phyloP scores from a whole-genome alignment of 2,888 invertebrate genomes.

The Ditylenchus weischeri region DNA sequence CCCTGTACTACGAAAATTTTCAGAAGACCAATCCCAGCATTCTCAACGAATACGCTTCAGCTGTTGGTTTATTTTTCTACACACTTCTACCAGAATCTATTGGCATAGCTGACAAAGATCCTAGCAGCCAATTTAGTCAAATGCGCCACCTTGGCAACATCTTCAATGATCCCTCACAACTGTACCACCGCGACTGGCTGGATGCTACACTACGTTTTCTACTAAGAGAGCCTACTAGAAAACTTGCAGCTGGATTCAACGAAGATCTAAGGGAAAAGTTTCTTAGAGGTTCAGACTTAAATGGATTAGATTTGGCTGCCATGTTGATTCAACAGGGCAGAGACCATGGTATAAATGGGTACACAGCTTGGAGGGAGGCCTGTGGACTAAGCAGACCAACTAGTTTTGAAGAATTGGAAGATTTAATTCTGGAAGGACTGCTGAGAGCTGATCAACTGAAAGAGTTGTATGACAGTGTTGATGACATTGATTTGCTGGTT shows the following conservation, averaged over 20 bases:
- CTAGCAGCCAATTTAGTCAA: constrained; percentile 10
- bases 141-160: constrained; percentile 27
- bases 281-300: constrained; percentile 32
- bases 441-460: constrained; percentile 17
- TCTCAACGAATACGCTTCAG: constrained; percentile 75
- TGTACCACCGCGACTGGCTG: constrained; percentile 39
- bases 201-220: constrained; percentile 44
- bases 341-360: constrained; percentile 53
- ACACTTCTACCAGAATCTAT: constrained; percentile 44
- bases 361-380: constrained; percentile 46
- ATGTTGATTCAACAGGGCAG: constrained; percentile 47
- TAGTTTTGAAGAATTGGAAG: constrained; percentile 33
- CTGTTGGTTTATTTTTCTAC: constrained; percentile 55
- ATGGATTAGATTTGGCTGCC: constrained; percentile 49
- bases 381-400: constrained; percentile 44
- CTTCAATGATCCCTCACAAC: constrained; percentile 42
- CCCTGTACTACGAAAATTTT: constrained; percentile 11
- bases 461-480: constrained; percentile 24
- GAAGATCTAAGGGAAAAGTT: constrained; percentile 45
- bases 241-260: constrained; percentile 47
- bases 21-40: constrained; percentile 70
- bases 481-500: constrained; percentile 56
- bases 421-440: constrained; percentile 17
- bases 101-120: constrained; percentile 32
- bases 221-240: constrained; percentile 41